Evolutionary conservation across 2,888 invertebrate genomes (phyloP).

Genomic region (Tipula unca): DNA sequence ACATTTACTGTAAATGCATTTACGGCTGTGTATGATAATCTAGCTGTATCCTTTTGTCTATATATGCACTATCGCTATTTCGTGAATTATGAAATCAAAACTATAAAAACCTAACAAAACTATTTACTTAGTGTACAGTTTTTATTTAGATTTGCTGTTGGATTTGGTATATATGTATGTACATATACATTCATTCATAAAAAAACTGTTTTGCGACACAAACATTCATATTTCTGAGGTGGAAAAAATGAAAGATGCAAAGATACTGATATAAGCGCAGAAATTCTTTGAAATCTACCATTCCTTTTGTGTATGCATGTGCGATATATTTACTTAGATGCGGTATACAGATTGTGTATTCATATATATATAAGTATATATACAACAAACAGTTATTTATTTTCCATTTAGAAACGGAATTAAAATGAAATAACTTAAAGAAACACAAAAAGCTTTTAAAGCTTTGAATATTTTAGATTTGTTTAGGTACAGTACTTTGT

Average conservation of each 20-base stretch:
- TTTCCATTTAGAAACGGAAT: background rate
- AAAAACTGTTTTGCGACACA: background rate
- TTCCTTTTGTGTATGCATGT: background rate
- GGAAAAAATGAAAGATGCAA: constrained; percentile 8
- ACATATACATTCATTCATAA: background rate
- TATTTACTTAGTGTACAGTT: background rate
- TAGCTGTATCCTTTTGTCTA: background rate
- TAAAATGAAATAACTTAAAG: background rate
- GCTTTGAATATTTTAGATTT: background rate
- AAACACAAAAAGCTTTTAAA: background rate
- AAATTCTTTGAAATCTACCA: background rate
- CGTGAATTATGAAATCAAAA: background rate
- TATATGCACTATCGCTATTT: background rate
- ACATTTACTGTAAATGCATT: background rate
- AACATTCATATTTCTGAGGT: background rate
- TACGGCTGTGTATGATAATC: background rate
- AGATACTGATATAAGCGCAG: background rate
- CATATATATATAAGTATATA: background rate
- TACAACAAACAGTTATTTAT: background rate
- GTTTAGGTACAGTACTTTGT: background rate
- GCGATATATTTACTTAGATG: background rate
- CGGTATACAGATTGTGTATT: background rate
- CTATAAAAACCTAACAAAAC: background rate
- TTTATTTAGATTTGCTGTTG: background rate
- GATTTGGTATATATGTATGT: background rate